Evolutionary conservation across 2,113 vertebrate genomes (phyloP).

Genomic region (Telmatochromis sp.): DNA sequence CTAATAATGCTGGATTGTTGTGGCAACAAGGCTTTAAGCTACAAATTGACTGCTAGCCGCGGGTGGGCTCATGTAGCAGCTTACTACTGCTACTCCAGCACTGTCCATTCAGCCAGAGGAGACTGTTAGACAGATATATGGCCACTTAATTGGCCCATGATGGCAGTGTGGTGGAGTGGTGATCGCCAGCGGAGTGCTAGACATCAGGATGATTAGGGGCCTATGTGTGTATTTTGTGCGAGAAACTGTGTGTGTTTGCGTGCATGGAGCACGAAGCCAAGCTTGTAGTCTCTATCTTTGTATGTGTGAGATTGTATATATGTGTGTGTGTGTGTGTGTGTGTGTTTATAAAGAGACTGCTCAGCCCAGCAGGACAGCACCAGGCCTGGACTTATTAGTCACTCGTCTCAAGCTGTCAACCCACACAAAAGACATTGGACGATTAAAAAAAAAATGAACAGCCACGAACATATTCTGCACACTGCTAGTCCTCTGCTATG

Average conservation of each 20-base stretch:
- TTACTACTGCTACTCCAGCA: constrained; percentile 49
- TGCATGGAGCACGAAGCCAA: constrained; percentile 25
- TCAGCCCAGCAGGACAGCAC: constrained; percentile 68
- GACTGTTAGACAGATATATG: constrained; percentile 71
- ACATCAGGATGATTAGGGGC: constrained; percentile 70
- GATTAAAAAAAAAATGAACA: constrained; percentile 73
- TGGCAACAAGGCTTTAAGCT: constrained; percentile 67
- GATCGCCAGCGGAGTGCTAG: constrained; percentile 71
- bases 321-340: background rate
- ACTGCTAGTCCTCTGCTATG: constrained; percentile 44
- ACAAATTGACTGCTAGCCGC: constrained; percentile 66
- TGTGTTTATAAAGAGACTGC: constrained; percentile 46
- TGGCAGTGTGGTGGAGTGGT: constrained; percentile 70
- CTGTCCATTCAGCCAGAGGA: constrained; percentile 65
- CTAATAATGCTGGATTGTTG: constrained; percentile 69
- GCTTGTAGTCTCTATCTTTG: constrained; percentile 18
- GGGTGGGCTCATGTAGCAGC: constrained; percentile 51
- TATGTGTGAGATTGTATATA: constrained; percentile 2
- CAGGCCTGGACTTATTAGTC: constrained; percentile 72
- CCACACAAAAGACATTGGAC: constrained; percentile 68
- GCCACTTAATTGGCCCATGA: constrained; percentile 77
- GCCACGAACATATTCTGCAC: constrained; percentile 58
- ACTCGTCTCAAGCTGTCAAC: constrained; percentile 73
- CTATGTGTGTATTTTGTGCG: constrained; percentile 14
- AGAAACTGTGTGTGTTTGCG: background rate